Conservation (phyloP, 2,888 invertebrate genomes). For the Eupithecia insigniata region DNA sequence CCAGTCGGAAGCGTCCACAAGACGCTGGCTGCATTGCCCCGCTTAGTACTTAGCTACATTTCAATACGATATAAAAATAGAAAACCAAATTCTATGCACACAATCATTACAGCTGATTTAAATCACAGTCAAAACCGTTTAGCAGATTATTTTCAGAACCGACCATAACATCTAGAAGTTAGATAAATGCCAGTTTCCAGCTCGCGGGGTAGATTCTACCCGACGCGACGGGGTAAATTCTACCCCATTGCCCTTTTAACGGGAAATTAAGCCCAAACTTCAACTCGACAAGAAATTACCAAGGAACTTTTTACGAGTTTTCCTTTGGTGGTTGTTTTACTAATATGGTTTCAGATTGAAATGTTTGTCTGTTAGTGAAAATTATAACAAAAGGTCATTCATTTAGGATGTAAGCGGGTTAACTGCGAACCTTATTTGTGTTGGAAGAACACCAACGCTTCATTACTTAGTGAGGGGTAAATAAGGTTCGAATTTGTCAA, state of each 20-base stretch:
- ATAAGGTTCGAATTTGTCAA: no score
- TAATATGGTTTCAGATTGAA: neutral
- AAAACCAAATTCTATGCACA: no score
- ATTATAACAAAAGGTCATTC: no score
- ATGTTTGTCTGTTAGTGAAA: neutral
- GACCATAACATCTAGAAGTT: constrained; percentile 19
- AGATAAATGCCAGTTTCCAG: constrained; percentile 24
- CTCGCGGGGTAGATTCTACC: constrained; percentile 20
- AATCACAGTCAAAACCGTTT: neutral
- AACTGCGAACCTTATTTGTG: no score
- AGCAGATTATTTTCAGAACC: neutral
- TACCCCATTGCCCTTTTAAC: constrained; percentile 39
- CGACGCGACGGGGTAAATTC: constrained; percentile 13
- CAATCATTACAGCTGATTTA: neutral
- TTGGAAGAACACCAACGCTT: no score
- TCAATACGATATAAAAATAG: no score
- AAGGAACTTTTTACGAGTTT: constrained; percentile 34
- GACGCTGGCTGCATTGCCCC: no score
- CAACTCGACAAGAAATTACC: constrained; percentile 41
- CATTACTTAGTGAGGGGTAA: no score
- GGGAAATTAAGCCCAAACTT: constrained; percentile 46
- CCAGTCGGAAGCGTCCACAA: no score
- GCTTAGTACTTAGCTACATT: no score
- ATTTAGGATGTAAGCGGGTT: no score
- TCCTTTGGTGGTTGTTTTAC: neutral